These are phyloP conservation scores for Sebastes baramenuke DNA, from an alignment of 2,797 vertebrate species.

Conservation along the genomic window DNA sequence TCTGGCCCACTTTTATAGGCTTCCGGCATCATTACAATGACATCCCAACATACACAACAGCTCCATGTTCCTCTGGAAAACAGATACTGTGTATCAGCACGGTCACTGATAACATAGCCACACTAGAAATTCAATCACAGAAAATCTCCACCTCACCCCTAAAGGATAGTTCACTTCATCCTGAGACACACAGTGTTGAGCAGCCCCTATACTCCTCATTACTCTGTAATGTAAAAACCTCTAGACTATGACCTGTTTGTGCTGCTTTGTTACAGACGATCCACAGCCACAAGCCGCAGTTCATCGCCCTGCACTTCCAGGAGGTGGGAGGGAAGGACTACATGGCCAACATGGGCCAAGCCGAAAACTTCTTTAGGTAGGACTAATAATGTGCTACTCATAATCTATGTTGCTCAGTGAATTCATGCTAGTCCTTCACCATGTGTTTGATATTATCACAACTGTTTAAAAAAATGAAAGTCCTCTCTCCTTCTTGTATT, in stretches of 20 bases:
- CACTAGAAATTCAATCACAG: not conserved
- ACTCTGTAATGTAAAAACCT: conserved; percentile 22
- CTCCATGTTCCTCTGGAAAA: not conserved
- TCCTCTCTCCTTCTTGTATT: not conserved
- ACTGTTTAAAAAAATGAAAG: not conserved
- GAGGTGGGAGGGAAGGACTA: conserved; percentile 89
- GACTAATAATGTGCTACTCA: not conserved
- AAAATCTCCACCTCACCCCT: not conserved
- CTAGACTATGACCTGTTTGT: not conserved
- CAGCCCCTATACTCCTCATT: not conserved
- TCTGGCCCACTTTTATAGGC: not conserved
- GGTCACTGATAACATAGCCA: not conserved
- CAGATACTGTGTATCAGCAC: not conserved
- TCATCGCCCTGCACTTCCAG: conserved; percentile 87
- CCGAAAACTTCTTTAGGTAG: conserved; percentile 83
- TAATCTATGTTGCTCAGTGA: not conserved
- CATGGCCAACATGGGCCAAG: conserved; percentile 81
- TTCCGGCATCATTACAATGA: not conserved
- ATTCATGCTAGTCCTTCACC: not conserved
- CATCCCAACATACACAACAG: not conserved
- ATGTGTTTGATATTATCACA: not conserved
- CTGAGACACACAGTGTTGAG: not conserved
- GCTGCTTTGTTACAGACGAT: conserved; percentile 73
- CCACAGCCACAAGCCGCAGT: conserved; percentile 76
- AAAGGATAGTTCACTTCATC: conserved; percentile 3